Base-by-base conservation (phyloP, 2,113 vertebrate genomes). In the Candoia aspera region DNA sequence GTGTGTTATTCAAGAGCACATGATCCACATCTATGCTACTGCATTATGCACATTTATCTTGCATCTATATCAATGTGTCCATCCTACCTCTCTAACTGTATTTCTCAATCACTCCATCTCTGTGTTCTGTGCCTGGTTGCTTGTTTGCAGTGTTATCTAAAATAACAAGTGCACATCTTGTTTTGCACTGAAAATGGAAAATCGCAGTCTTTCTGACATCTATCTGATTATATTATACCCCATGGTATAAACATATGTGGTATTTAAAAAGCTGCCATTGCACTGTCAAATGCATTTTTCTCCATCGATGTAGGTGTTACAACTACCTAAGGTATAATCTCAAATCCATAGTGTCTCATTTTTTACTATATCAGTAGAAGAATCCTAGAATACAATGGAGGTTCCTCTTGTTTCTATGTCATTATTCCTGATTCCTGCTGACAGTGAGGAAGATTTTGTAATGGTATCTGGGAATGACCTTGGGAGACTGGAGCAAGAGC, bases 301-400 rank as follows among this genome's bases (percentile, higher is more conserved):
- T 21, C 2, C 73, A 79, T 62, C 10, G 19, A 11, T 59, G 24
- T 58, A 46, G 73, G 6, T 24, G 89, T 8, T 93, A 91, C 2
- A 94, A 90, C 8, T 59, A 6, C 9, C 5, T n/a, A 90, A 94
- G 94, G 57, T 83, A 11, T 86, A 91, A 93, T 1, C 0, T 90
- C 62, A 86, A 90, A 90, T 84, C 5, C 46, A 1, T 24, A 54
- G 5, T 33, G 37, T 0, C 1, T 93, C 1, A 10, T 91, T 57
- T 88, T 85, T 79, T 87, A 88, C n/a, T 19, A 8, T 42, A 94
- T 84, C 84, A 49, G 57, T 8, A 68, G n/a, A 23, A 64, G n/a
- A 88, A 73, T 12, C 59, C 0, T 88, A 33, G 90, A 93, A 94
- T 9, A 86, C 0, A 5, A 58, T 0, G 60, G 2, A 58, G 0